These are phyloP conservation scores for Notechis scutatus DNA, from an alignment of 2,113 vertebrate genomes.

Conservation along the genomic window DNA sequence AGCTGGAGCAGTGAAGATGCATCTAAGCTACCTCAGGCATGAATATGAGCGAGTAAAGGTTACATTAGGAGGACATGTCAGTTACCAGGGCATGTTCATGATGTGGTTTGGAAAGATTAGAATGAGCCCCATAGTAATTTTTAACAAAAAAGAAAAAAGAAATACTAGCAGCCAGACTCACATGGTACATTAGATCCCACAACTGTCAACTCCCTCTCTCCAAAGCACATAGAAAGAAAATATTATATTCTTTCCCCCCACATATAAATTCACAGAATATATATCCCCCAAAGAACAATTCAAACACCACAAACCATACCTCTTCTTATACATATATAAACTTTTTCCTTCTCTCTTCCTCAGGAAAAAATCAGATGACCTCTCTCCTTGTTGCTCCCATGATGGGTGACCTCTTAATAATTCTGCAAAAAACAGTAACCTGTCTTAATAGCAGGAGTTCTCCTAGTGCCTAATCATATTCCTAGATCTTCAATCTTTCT, in stretches of 20 bases:
- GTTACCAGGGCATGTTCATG: background rate
- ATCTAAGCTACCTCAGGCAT: background rate
- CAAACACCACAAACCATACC: background rate
- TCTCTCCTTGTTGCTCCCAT: background rate
- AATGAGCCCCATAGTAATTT: background rate
- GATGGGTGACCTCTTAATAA: background rate
- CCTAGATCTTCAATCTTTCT: background rate
- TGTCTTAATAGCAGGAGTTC: background rate
- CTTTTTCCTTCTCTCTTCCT: background rate
- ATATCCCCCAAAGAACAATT: background rate
- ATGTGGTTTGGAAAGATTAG: background rate
- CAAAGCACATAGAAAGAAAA: background rate
- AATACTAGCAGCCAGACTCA: background rate
- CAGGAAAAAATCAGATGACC: background rate
- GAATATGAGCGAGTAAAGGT: background rate
- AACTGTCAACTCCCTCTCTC: background rate
- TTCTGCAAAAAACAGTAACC: background rate
- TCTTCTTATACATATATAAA: background rate
- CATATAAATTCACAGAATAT: background rate
- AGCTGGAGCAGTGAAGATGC: background rate
- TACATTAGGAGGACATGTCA: background rate
- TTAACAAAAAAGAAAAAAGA: background rate
- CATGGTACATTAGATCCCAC: background rate
- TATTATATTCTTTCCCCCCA: background rate
- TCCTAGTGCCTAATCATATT: background rate